Evolutionary conservation across 2,888 invertebrate genomes (phyloP).

Genomic region (Adelognathus sp.): DNA sequence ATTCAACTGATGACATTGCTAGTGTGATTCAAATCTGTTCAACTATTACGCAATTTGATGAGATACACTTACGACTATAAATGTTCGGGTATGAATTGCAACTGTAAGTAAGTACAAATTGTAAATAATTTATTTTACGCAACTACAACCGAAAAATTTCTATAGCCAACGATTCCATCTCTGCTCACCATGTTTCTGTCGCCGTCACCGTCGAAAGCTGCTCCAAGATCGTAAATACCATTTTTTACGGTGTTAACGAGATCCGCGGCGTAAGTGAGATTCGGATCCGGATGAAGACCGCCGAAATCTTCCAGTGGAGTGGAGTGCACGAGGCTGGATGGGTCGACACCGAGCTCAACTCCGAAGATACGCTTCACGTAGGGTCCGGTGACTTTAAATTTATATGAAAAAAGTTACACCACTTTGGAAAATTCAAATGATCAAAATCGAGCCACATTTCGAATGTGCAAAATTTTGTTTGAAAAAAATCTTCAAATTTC

Average conservation of each 20-base stretch:
- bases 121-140: too few species aligned
- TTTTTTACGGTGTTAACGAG: slow-evolving; percentile 85
- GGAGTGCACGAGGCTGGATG: slow-evolving; percentile 88
- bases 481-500: slow-evolving; percentile 29
- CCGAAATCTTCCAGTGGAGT: slow-evolving; percentile 97
- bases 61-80: too few species aligned
- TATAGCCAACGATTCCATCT: neutral
- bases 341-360: slow-evolving; percentile 90
- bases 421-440: neutral
- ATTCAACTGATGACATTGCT: too few species aligned
- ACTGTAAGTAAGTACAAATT: too few species aligned
- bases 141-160: too few species aligned
- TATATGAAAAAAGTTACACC: slow-evolving; percentile 2
- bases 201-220: slow-evolving; percentile 99
- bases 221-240: slow-evolving; percentile 90
- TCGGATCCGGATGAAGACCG: slow-evolving; percentile 98
- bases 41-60: too few species aligned
- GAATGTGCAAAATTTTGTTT: neutral
- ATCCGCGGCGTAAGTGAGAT: slow-evolving; percentile 92
- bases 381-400: slow-evolving; percentile 93
- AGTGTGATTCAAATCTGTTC: too few species aligned
- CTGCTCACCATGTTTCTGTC: slow-evolving; percentile 80
- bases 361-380: slow-evolving; percentile 95
- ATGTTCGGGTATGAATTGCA: too few species aligned
- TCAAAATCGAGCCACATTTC: neutral